phyloP scores from a whole-genome alignment of 2,888 invertebrate species.

The Lithosia quadra region DNA sequence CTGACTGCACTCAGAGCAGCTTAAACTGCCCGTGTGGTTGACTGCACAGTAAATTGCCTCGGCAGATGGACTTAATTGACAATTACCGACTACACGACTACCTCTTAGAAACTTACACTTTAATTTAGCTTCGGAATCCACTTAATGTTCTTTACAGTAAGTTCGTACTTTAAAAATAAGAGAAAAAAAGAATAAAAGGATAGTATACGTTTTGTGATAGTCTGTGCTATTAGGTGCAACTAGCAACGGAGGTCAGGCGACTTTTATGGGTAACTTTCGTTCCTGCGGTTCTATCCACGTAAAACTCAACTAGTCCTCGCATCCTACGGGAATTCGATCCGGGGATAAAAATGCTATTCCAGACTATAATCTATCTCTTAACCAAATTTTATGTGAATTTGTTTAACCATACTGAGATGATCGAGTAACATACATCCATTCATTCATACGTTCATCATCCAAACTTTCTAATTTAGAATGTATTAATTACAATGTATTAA shows the following conservation, averaged over 20 bases:
- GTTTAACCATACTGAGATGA: too few species aligned
- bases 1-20: slow-evolving; percentile 14
- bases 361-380: not conserved
- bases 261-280: too few species aligned
- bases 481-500: too few species aligned
- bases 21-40: slow-evolving; percentile 16
- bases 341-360: not conserved
- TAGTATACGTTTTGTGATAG: not conserved
- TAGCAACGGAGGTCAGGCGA: too few species aligned
- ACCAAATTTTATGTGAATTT: too few species aligned
- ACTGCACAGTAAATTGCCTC: slow-evolving; percentile 33
- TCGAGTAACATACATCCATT: too few species aligned
- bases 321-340: not conserved
- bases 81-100: slow-evolving; percentile 35
- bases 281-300: not conserved
- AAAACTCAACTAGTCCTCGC: not conserved
- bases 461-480: too few species aligned
- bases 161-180: not conserved
- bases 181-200: not conserved
- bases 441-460: too few species aligned
- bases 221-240: not conserved
- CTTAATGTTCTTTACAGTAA: slow-evolving; percentile 3
- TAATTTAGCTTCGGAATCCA: slow-evolving; percentile 7
- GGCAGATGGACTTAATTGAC: slow-evolving; percentile 41
- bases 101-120: slow-evolving; percentile 23